These are phyloP conservation scores for Rhinopomastus cyanomelas DNA, from an alignment of 2,113 vertebrate genomes.

Conservation along the genomic window DNA sequence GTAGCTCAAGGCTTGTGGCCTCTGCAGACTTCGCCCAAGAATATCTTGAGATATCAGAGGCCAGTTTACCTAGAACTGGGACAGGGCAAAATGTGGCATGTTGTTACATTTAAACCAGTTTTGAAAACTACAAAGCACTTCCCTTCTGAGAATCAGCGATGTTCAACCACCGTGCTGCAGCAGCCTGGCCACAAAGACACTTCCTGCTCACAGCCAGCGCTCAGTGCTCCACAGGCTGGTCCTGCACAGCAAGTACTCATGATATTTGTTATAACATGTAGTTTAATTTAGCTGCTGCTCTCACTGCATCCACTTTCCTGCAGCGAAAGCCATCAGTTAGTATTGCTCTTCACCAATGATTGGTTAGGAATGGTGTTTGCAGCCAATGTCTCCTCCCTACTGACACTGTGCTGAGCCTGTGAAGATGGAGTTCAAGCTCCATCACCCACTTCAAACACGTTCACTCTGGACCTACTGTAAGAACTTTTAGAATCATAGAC, in stretches of 20 bases:
- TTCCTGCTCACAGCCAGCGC: slow-evolving; percentile 69
- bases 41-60: not conserved
- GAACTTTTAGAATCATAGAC: too few relatives aligned
- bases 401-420: not conserved
- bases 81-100: not conserved
- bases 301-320: not conserved
- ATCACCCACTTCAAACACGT: not conserved
- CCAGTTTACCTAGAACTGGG: not conserved
- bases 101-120: slow-evolving; percentile 10
- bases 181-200: slow-evolving; percentile 64
- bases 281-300: not conserved
- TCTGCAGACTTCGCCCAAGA: not conserved
- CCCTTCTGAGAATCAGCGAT: slow-evolving; percentile 75
- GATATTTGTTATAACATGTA: not conserved
- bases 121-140: slow-evolving; percentile 65
- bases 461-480: not conserved
- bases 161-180: slow-evolving; percentile 64
- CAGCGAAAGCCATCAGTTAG: not conserved
- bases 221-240: not conserved
- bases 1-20: rapidly evolving
- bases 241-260: not conserved
- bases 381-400: not conserved
- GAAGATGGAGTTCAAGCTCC: not conserved
- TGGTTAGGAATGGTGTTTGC: not conserved
- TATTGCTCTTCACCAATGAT: not conserved